phyloP scores from a whole-genome alignment of 2,888 invertebrate species.

The Lasioglossum leucozonium region DNA sequence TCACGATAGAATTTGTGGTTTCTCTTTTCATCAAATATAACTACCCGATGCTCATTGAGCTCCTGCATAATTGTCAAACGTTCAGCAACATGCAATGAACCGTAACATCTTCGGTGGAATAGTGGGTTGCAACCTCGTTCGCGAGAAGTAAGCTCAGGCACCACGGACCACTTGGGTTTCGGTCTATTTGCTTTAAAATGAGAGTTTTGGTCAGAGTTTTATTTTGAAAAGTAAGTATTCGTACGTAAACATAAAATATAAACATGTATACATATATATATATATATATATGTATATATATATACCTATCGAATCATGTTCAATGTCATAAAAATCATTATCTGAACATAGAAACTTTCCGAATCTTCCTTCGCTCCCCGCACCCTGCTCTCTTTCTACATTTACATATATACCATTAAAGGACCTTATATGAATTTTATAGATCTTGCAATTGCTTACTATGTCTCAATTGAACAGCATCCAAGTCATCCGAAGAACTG shows the following conservation, averaged over 20 bases:
- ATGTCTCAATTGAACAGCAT: constrained; percentile 1
- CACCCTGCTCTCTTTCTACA: not conserved
- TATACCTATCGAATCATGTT: not conserved
- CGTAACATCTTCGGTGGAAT: constrained; percentile 91
- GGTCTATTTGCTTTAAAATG: constrained; percentile 87
- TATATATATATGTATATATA: not conserved
- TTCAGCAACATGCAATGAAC: constrained; percentile 93
- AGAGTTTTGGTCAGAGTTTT: constrained; percentile 76
- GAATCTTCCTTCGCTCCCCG: not conserved
- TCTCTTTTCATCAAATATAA: not conserved
- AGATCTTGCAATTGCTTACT: not conserved
- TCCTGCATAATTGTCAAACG: constrained; percentile 91
- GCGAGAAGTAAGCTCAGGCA: constrained; percentile 88
- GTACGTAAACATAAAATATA: not conserved
- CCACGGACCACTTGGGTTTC: constrained; percentile 89
- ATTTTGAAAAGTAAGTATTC: constrained; percentile 39
- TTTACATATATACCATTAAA: not conserved
- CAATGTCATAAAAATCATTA: not conserved
- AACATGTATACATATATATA: too few relatives aligned
- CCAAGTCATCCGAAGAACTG: not conserved
- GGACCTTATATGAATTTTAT: not conserved
- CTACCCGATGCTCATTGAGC: constrained; percentile 89
- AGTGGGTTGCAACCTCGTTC: constrained; percentile 87
- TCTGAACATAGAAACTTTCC: not conserved
- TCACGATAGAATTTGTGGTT: not conserved